Percentiles rank a stretch among this genome's conserved stretches.
phyloP scores from a whole-genome alignment of 1,140 invertebrate species.

The Lanistes nyassanus region DNA sequence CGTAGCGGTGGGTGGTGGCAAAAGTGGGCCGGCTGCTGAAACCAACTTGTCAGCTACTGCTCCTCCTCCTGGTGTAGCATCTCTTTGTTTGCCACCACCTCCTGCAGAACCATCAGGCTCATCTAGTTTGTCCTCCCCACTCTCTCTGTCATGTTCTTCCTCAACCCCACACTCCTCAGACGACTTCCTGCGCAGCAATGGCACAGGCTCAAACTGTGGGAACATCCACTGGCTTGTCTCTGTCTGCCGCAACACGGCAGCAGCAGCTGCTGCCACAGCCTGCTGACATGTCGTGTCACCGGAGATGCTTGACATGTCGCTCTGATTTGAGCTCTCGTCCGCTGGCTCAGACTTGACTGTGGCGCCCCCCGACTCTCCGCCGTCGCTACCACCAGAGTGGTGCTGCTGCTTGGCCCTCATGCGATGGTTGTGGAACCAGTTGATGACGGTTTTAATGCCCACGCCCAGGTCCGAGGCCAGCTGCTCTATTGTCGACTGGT shows the following conservation, averaged over 20 bases:
- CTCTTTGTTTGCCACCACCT: constrained; percentile 28
- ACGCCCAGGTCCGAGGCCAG: constrained; percentile 89
- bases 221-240: constrained; percentile 63
- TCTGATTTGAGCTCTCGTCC: constrained; percentile 62
- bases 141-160: constrained; percentile 43
- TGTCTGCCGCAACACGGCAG: constrained; percentile 23
- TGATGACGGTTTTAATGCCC: constrained; percentile 92
- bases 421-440: constrained; percentile 99
- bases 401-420: constrained; percentile 88
- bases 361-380: background rate
- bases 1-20: constrained; percentile 26
- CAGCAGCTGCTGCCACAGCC: constrained; percentile 23
- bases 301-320: constrained; percentile 65
- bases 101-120: constrained; percentile 37
- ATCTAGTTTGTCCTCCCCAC: constrained; percentile 37
- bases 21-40: background rate
- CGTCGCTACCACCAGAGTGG: constrained; percentile 40
- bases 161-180: constrained; percentile 37
- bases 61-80: constrained; percentile 9
- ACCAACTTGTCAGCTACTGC: no score
- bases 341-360: constrained; percentile 44
- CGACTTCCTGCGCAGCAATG: constrained; percentile 35
- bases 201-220: constrained; percentile 60
- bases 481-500: constrained; percentile 94
- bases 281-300: constrained; percentile 43